Conservation (phyloP, 2,888 invertebrate species). For the Teleiodes luculella region DNA sequence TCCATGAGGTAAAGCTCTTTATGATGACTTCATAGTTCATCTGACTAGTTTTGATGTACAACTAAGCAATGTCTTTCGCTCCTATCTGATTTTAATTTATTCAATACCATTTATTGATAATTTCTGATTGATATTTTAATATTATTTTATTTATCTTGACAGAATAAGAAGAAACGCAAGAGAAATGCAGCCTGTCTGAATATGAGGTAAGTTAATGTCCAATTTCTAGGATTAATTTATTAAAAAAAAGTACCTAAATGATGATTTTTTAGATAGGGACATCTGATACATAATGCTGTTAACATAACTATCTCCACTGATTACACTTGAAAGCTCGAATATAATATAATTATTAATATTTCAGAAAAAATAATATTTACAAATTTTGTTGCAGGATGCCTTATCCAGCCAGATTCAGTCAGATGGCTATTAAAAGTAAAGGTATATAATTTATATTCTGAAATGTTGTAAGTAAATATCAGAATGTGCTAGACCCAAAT, state of each 20-base stretch:
- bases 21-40: slow-evolving; percentile 12
- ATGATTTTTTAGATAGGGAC: slow-evolving; percentile 68
- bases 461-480: too few species aligned
- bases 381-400: background rate
- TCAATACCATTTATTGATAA: background rate
- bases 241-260: slow-evolving; percentile 29
- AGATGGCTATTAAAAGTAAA: too few species aligned
- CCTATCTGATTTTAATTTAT: slow-evolving; percentile 65
- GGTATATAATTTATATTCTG: too few species aligned
- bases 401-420: background rate
- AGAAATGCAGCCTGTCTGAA: background rate
- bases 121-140: background rate
- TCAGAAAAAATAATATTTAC: background rate
- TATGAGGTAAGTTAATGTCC: background rate
- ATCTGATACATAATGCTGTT: slow-evolving; percentile 63
- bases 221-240: background rate
- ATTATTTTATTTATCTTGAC: background rate
- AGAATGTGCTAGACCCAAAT: too few species aligned
- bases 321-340: background rate
- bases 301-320: slow-evolving; percentile 59
- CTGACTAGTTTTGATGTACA: slow-evolving; percentile 13
- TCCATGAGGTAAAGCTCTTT: background rate
- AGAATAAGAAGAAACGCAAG: background rate
- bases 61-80: slow-evolving; percentile 61
- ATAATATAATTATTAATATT: too few species aligned